Conservation (phyloP, 1,140 invertebrate genomes). For the Musca domestica region DNA sequence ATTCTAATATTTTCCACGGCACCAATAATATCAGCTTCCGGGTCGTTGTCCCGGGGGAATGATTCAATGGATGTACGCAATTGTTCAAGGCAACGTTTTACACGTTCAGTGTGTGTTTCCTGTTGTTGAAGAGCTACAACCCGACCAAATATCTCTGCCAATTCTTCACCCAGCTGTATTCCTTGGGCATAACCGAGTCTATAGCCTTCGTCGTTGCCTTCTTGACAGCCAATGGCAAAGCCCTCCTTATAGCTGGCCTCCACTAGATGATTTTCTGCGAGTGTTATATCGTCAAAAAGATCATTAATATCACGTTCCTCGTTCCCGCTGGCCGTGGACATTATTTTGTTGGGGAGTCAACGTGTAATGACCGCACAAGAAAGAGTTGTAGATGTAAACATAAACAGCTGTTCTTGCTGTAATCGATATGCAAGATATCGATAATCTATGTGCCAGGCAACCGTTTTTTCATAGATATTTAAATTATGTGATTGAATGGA, state of each 20-base stretch:
- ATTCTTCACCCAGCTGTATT: slow-evolving; percentile 63
- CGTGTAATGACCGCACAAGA: background rate
- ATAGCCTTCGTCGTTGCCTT: slow-evolving; percentile 63
- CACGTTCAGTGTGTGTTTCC: slow-evolving; percentile 39
- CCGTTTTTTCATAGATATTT: too few species aligned
- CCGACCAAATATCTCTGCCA: slow-evolving; percentile 61
- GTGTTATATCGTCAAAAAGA: slow-evolving; percentile 62
- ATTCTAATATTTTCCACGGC: slow-evolving; percentile 63
- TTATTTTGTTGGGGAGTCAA: background rate
- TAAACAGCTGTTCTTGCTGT: background rate
- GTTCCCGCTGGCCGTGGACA: slow-evolving; percentile 24
- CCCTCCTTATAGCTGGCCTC: slow-evolving; percentile 63
- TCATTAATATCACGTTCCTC: slow-evolving; percentile 63
- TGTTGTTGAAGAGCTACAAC: slow-evolving; percentile 50
- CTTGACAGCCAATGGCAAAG: slow-evolving; percentile 55
- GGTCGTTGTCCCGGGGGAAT: slow-evolving; percentile 67
- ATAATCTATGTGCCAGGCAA: too few species aligned
- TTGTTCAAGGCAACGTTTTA: slow-evolving; percentile 58
- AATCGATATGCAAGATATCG: too few species aligned
- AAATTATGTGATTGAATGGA: too few species aligned
- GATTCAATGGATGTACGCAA: slow-evolving; percentile 61
- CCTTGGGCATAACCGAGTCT: slow-evolving; percentile 67
- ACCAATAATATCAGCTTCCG: slow-evolving; percentile 63
- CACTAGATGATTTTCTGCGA: slow-evolving; percentile 60
- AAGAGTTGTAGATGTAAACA: background rate